phyloP scores from a whole-genome alignment of 2,113 vertebrate genomes.

The Onychostoma macrolepis region DNA sequence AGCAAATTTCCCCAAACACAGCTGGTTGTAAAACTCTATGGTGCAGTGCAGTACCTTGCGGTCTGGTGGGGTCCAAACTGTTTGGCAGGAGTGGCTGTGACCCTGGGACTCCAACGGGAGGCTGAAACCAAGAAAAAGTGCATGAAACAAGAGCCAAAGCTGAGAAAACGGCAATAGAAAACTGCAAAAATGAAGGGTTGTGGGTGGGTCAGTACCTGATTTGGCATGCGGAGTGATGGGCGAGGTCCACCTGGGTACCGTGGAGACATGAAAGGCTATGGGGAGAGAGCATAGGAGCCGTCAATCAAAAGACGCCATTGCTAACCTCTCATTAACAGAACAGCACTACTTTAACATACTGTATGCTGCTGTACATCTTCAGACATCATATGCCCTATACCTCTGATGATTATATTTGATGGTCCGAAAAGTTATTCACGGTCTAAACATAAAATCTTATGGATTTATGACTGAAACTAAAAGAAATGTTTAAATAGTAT shows the following conservation, averaged over 20 bases:
- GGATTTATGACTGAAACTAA: neutral
- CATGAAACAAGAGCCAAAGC: neutral
- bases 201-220: slow-evolving; percentile 78
- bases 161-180: neutral
- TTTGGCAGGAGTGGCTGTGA: slow-evolving; percentile 88
- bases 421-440: neutral
- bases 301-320: neutral
- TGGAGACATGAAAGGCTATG: slow-evolving; percentile 91
- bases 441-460: neutral
- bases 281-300: neutral
- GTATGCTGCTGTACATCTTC: neutral
- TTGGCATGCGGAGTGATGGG: slow-evolving; percentile 88
- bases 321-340: neutral
- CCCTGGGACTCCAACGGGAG: slow-evolving; percentile 85
- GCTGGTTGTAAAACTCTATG: neutral
- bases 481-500: neutral
- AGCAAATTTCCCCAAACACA: neutral
- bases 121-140: slow-evolving; percentile 66
- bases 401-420: neutral
- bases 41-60: slow-evolving; percentile 80
- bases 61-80: slow-evolving; percentile 83
- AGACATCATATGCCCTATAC: neutral
- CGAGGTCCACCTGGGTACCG: slow-evolving; percentile 89
- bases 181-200: too few relatives aligned
- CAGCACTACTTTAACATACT: neutral